phyloP scores from a whole-genome alignment of 2,888 invertebrate genomes.

The Acronicta psi region DNA sequence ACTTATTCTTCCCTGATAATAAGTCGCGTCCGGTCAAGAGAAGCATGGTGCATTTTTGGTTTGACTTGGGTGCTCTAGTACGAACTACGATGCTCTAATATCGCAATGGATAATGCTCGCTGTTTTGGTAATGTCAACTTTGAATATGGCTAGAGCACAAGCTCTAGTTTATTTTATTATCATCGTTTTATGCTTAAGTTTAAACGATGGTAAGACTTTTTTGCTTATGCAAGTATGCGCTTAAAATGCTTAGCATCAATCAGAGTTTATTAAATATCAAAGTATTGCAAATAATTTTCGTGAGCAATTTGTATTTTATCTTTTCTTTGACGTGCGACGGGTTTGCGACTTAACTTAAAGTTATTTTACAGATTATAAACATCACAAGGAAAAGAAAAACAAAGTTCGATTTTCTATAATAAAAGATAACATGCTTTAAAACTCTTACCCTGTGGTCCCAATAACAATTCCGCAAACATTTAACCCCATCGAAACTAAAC shows the following conservation, averaged over 20 bases:
- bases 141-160: constrained; percentile 1
- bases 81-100: not conserved
- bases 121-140: constrained; percentile 24
- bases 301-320: not conserved
- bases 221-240: not conserved
- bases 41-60: no score
- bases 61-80: not conserved
- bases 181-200: constrained; percentile 19
- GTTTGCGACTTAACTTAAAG: no score
- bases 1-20: no score
- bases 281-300: not conserved
- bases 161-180: not conserved
- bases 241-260: not conserved
- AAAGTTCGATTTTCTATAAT: no score
- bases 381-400: no score
- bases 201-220: constrained; percentile 3
- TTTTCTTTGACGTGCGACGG: no score
- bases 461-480: constrained; percentile 36
- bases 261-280: not conserved
- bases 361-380: no score
- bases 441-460: constrained; percentile 4
- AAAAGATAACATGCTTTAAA: constrained; percentile 7
- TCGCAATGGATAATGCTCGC: not conserved
- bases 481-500: constrained; percentile 32
- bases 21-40: no score